phyloP scores from a whole-genome alignment of 1,140 invertebrate species.

The Dryas iulia region DNA sequence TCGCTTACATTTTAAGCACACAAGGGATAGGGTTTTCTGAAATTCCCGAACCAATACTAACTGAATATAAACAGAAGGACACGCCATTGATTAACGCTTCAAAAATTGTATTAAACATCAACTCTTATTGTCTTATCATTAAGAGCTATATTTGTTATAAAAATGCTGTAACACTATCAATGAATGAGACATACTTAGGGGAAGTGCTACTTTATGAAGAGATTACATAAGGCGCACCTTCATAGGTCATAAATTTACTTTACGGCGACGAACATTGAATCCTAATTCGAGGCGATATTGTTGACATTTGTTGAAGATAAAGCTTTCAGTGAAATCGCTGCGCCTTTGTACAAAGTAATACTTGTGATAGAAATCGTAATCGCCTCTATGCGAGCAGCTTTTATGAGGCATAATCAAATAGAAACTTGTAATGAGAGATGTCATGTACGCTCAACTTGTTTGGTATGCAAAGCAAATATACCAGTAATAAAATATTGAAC shows the following conservation, averaged over 20 bases:
- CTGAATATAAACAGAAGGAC: conserved; percentile 60
- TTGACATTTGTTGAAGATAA: conserved; percentile 27
- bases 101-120: conserved; percentile 20
- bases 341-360: conserved; percentile 59
- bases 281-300: conserved; percentile 34
- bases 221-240: conserved; percentile 34
- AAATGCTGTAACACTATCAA: conserved; percentile 40
- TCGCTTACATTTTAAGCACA: conserved; percentile 65
- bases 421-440: conserved; percentile 79
- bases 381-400: conserved; percentile 65
- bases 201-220: conserved; percentile 42
- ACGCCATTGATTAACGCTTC: conserved; percentile 67
- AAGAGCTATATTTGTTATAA: conserved; percentile 36
- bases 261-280: conserved; percentile 38
- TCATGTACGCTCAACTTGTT: conserved; percentile 64
- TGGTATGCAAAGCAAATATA: conserved; percentile 70
- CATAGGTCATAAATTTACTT: conserved; percentile 28
- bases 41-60: conserved; percentile 50
- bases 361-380: conserved; percentile 78
- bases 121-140: conserved; percentile 19
- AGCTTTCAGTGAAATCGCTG: conserved; percentile 42
- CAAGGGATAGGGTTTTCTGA: conserved; percentile 62
- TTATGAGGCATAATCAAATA: conserved; percentile 78
- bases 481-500: conserved; percentile 74
- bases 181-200: conserved; percentile 42